These are phyloP conservation scores for Contarinia nasturtii DNA, from an alignment of 1,140 invertebrate genomes.

Conservation along the genomic window DNA sequence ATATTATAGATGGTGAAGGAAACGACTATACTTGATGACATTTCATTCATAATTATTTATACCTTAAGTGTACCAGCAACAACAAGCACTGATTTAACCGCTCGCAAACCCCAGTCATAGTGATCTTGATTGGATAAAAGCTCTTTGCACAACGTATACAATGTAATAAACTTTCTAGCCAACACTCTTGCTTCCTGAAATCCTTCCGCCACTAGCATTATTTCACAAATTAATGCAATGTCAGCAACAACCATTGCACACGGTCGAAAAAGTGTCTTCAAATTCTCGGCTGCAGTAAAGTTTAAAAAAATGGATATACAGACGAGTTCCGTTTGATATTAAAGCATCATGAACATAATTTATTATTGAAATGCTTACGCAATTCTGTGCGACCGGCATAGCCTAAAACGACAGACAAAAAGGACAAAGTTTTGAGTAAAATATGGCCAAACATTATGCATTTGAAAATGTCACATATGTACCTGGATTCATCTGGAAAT, in stretches of 20 bases:
- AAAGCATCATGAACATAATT: conserved; percentile 35
- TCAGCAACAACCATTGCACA: conserved; percentile 92
- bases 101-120: conserved; percentile 85
- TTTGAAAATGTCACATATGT: not conserved
- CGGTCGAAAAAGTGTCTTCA: conserved; percentile 33
- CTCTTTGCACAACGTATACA: conserved; percentile 75
- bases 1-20: too few relatives aligned
- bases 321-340: too few relatives aligned
- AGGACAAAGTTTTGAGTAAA: not conserved
- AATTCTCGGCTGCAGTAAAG: conserved; percentile 12
- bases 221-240: conserved; percentile 83
- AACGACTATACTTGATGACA: too few relatives aligned
- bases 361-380: conserved; percentile 60
- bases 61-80: conserved; percentile 69
- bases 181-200: conserved; percentile 72
- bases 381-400: conserved; percentile 74
- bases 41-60: too few relatives aligned
- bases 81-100: conserved; percentile 82
- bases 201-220: conserved; percentile 84
- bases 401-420: conserved; percentile 7
- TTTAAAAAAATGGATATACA: too few relatives aligned
- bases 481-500: conserved; percentile 92
- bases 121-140: conserved; percentile 84
- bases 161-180: conserved; percentile 79
- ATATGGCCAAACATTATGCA: not conserved